Conservation (phyloP, 2,888 invertebrate species). For the Drosophila fulvimacula region DNA sequence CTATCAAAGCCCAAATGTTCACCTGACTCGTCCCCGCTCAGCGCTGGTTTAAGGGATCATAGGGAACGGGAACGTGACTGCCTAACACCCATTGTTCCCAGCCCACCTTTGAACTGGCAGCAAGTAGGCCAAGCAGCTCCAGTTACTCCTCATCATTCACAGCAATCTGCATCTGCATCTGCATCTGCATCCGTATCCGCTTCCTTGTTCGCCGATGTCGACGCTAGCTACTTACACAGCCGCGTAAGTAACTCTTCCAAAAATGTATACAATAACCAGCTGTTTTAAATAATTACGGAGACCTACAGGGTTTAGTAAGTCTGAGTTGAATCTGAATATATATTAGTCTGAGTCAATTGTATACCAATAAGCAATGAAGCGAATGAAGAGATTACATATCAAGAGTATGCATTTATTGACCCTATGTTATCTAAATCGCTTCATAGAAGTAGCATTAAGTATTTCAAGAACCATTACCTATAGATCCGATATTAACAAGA, state of each 20-base stretch:
- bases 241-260: slow-evolving; percentile 46
- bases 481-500: too few relatives aligned
- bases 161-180: slow-evolving; percentile 78
- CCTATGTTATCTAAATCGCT: too few relatives aligned
- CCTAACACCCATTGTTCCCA: slow-evolving; percentile 46
- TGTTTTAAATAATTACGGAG: not conserved
- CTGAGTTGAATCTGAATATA: too few relatives aligned
- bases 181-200: too few relatives aligned
- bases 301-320: not conserved
- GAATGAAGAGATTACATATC: too few relatives aligned
- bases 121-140: slow-evolving; percentile 49
- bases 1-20: slow-evolving; percentile 93
- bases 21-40: slow-evolving; percentile 85
- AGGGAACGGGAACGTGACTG: slow-evolving; percentile 32
- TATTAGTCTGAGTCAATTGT: too few relatives aligned
- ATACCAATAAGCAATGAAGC: too few relatives aligned
- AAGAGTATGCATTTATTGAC: too few relatives aligned
- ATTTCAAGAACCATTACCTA: too few relatives aligned
- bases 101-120: slow-evolving; percentile 66
- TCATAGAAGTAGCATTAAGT: too few relatives aligned
- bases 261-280: not conserved
- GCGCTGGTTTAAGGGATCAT: slow-evolving; percentile 51
- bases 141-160: slow-evolving; percentile 81
- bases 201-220: slow-evolving; percentile 86
- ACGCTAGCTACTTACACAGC: slow-evolving; percentile 83